These are phyloP conservation scores for Bombus polaris DNA, from an alignment of 1,140 invertebrate species.

Conservation along the genomic window DNA sequence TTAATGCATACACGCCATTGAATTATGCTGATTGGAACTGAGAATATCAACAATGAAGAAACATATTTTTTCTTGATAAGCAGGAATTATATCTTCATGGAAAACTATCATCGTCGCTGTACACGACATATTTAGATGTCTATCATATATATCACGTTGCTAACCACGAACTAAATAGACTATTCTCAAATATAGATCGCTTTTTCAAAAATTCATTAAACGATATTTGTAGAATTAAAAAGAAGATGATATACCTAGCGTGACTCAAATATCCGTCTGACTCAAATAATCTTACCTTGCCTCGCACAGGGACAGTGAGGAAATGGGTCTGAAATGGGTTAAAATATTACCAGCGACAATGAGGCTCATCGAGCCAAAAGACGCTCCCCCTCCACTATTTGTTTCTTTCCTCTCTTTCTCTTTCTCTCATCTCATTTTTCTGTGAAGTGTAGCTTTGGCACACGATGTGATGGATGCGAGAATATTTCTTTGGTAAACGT, in stretches of 20 bases:
- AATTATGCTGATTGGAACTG: no score
- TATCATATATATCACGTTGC: no score
- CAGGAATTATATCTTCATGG: not conserved
- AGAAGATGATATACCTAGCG: no score
- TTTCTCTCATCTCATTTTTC: not conserved
- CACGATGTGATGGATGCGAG: slow-evolving; percentile 44
- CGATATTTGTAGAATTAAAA: no score
- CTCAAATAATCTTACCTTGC: no score
- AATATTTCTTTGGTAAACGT: slow-evolving; percentile 62
- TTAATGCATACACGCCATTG: no score
- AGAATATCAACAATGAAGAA: no score
- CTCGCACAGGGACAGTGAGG: not conserved
- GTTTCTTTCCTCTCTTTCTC: not conserved
- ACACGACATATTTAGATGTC: no score
- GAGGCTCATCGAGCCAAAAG: slow-evolving; percentile 15
- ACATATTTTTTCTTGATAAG: no score
- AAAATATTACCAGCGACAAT: slow-evolving; percentile 39
- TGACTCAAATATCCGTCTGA: no score
- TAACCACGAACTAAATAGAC: not conserved
- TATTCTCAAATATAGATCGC: not conserved
- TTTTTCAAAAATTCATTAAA: not conserved
- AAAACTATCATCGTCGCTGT: no score
- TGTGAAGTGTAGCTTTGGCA: slow-evolving; percentile 18
- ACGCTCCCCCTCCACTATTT: not conserved
- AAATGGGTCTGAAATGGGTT: slow-evolving; percentile 43